Evolutionary conservation across 35 echinoderm and acorn worm genomes (phyloP).

Genomic region (Apostichopus parvimensis): DNA sequence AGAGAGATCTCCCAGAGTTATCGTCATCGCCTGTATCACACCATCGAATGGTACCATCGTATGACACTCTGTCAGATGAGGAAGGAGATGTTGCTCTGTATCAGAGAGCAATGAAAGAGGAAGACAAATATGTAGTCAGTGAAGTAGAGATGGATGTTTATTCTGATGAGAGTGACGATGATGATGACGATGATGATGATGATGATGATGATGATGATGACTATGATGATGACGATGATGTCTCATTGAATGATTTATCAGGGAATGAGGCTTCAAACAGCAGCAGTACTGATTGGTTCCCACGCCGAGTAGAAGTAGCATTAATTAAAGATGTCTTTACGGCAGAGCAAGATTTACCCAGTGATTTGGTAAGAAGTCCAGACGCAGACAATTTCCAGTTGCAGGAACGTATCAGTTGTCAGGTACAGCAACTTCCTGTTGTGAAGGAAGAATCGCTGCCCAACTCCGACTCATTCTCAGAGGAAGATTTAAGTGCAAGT

Average conservation of each 20-base stretch:
- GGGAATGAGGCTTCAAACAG: neutral
- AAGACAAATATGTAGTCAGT: neutral
- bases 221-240: constrained; percentile 15
- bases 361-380: constrained; percentile 36
- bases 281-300: neutral
- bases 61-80: constrained; percentile 28
- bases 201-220: too few relatives aligned
- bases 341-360: constrained; percentile 39
- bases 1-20: constrained; percentile 1
- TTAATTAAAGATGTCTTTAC: constrained; percentile 44
- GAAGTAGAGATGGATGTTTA: constrained; percentile 5
- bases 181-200: neutral
- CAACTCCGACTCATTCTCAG: too few relatives aligned
- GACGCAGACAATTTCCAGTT: constrained; percentile 1
- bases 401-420: neutral
- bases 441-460: neutral
- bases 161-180: constrained; percentile 48
- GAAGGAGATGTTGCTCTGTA: constrained; percentile 44
- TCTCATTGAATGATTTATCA: neutral
- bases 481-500: neutral
- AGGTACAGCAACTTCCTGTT: neutral
- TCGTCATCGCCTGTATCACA: neutral
- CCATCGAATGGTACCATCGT: neutral
- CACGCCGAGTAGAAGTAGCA: constrained; percentile 29
- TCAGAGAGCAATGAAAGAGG: constrained; percentile 3